A percentile compares a stretch with the other conserved stretches of the same genome.
These are phyloP conservation scores for Gallinago undulata DNA, from an alignment of 2,113 vertebrate genomes.

Conservation along the genomic window DNA sequence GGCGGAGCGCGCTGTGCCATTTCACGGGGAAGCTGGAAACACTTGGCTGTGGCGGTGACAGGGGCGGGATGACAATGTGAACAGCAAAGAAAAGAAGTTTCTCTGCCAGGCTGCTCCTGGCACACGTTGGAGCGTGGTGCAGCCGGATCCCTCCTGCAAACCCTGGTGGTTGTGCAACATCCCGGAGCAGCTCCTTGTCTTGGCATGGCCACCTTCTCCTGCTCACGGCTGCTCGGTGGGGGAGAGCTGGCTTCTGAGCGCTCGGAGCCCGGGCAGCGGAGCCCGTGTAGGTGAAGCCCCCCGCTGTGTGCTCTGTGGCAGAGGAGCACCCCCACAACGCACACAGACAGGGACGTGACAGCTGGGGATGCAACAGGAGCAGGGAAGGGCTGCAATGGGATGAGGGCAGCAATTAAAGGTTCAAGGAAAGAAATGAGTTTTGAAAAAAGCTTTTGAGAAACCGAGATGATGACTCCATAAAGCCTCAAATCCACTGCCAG, in stretches of 20 bases:
- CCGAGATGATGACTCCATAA: background rate
- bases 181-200: background rate
- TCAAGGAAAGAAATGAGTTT: background rate
- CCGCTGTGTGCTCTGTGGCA: rapidly evolving
- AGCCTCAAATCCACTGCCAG: background rate
- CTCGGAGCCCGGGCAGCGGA: rapidly evolving
- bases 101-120: background rate
- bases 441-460: constrained; percentile 4
- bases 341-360: rapidly evolving
- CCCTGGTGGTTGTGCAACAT: rapidly evolving
- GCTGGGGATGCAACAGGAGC: background rate
- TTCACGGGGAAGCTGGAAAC: background rate
- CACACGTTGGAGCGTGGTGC: background rate
- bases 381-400: background rate
- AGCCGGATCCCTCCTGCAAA: background rate
- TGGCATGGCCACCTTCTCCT: background rate
- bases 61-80: background rate
- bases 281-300: background rate
- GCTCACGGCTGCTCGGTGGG: rapidly evolving
- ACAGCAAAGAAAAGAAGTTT: background rate
- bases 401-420: background rate
- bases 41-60: background rate
- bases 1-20: background rate
- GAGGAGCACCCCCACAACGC: rapidly evolving
- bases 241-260: background rate